These are phyloP conservation scores for Thaumetopoea pityocampa DNA, from an alignment of 1,140 invertebrate genomes.

Conservation along the genomic window DNA sequence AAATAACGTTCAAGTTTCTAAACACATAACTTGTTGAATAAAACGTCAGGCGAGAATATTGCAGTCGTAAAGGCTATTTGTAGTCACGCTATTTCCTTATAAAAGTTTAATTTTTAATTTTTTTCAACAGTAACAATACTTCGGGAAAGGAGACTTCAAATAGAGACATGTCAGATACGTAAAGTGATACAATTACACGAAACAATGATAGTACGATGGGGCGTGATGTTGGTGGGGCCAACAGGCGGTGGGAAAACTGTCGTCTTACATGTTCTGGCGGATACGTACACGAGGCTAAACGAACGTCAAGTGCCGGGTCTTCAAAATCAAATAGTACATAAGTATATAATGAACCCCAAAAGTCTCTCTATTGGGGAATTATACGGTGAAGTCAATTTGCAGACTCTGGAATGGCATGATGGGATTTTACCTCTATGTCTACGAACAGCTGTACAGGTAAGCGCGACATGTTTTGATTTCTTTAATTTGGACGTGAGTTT, in stretches of 20 bases:
- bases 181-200: slow-evolving; percentile 93
- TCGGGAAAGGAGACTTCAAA: slow-evolving; percentile 77
- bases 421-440: slow-evolving; percentile 87
- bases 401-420: slow-evolving; percentile 93
- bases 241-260: slow-evolving; percentile 90
- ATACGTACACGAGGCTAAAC: slow-evolving; percentile 79
- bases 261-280: slow-evolving; percentile 80
- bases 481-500: too few species aligned
- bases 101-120: slow-evolving; percentile 1
- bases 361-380: slow-evolving; percentile 91
- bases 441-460: slow-evolving; percentile 81
- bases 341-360: slow-evolving; percentile 91
- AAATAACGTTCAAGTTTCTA: too few species aligned
- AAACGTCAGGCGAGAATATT: too few species aligned
- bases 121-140: slow-evolving; percentile 30
- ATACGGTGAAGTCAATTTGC: slow-evolving; percentile 90
- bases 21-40: too few species aligned
- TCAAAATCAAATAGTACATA: slow-evolving; percentile 80
- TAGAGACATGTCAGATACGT: slow-evolving; percentile 79
- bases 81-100: too few species aligned
- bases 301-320: slow-evolving; percentile 75
- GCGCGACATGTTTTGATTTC: not conserved
- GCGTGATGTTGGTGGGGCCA: slow-evolving; percentile 94
- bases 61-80: too few species aligned
- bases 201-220: slow-evolving; percentile 94